phyloP scores from a whole-genome alignment of 2,797 vertebrate genomes.

The Acanthopagrus latus region DNA sequence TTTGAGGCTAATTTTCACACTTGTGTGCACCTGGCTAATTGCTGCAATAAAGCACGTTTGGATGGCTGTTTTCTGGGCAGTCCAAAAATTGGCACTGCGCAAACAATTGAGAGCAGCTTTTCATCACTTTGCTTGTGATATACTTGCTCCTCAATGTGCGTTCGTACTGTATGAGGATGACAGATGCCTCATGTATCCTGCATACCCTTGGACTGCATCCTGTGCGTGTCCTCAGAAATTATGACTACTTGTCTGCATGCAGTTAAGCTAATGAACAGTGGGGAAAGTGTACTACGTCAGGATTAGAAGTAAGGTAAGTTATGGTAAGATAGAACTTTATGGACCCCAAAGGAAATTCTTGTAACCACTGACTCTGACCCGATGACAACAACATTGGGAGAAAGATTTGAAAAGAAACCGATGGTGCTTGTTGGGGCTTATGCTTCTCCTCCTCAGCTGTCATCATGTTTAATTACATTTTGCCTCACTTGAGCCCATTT shows the following conservation, averaged over 20 bases:
- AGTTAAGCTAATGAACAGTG: neutral
- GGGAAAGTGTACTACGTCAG: neutral
- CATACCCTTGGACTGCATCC: neutral
- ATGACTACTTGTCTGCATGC: neutral
- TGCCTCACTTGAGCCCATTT: too few relatives aligned
- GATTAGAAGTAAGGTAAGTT: too few relatives aligned
- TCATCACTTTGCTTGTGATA: neutral
- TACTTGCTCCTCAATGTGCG: neutral
- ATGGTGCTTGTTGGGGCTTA: neutral
- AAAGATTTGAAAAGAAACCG: neutral
- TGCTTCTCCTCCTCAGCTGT: neutral
- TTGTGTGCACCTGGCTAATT: conserved; percentile 18
- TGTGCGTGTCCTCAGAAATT: neutral
- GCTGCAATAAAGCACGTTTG: conserved; percentile 16
- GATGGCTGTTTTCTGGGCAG: neutral
- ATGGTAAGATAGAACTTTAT: too few relatives aligned
- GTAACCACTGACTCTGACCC: neutral
- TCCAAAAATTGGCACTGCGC: neutral
- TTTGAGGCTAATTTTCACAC: conserved; percentile 16
- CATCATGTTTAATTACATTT: neutral
- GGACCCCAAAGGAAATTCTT: too few relatives aligned
- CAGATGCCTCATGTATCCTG: neutral
- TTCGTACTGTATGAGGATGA: too few relatives aligned
- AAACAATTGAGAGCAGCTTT: neutral
- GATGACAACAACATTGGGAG: neutral